Conservation (phyloP, 2,113 vertebrate genomes). For the Galeopterus variegatus region DNA sequence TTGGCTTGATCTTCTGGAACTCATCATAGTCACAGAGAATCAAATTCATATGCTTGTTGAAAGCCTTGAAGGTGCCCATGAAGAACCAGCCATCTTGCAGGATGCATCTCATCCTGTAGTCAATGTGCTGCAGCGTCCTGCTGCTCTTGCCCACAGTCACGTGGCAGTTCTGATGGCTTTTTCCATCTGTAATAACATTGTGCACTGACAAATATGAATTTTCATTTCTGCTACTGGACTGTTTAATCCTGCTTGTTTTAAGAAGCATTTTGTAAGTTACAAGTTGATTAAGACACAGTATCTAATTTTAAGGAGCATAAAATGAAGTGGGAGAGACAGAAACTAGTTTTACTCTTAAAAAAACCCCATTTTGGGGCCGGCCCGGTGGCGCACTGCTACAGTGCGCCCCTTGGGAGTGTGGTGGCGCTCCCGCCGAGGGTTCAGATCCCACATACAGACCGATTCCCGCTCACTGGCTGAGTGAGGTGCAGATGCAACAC, state of each 20-base stretch:
- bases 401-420: no score
- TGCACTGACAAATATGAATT: not conserved
- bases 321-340: not conserved
- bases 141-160: slow-evolving; percentile 98
- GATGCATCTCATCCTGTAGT: slow-evolving; percentile 99
- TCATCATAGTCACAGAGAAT: slow-evolving; percentile 99
- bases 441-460: no score
- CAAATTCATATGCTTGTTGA: slow-evolving; percentile 99
- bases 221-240: not conserved
- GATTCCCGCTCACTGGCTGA: no score
- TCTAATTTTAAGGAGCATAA: not conserved
- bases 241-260: not conserved
- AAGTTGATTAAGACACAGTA: not conserved
- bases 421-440: no score
- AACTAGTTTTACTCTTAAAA: not conserved
- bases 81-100: slow-evolving; percentile 98
- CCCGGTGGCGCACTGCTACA: no score
- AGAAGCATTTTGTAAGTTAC: not conserved
- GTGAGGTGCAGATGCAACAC: no score
- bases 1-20: slow-evolving; percentile 99
- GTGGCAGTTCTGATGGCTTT: no score
- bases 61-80: slow-evolving; percentile 99
- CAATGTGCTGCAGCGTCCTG: slow-evolving; percentile 99
- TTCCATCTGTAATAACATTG: not conserved
- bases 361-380: no score